Conservation (phyloP, 2,797 vertebrate genomes). For the Morus bassanus region DNA sequence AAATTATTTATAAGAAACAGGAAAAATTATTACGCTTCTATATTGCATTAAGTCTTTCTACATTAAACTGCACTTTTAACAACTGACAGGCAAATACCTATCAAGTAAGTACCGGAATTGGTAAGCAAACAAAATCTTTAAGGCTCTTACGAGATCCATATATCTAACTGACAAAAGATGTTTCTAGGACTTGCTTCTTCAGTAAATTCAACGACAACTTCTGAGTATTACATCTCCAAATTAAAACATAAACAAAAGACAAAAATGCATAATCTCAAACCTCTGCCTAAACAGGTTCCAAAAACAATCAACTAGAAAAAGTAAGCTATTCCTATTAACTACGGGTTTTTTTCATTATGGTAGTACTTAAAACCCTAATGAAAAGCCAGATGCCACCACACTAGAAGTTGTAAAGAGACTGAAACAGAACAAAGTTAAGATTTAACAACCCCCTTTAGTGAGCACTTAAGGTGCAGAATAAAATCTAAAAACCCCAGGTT, state of each 20-base stretch:
- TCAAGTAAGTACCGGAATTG: rapidly evolving
- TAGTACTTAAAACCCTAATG: not conserved
- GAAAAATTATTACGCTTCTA: not conserved
- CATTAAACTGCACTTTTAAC: not conserved
- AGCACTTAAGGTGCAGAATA: not conserved
- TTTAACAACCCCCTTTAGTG: conserved; percentile 28
- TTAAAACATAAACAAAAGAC: not conserved
- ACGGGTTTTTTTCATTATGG: not conserved
- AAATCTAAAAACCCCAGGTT: not conserved
- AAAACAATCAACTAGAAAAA: not conserved
- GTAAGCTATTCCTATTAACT: not conserved
- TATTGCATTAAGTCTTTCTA: not conserved
- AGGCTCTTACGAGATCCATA: not conserved
- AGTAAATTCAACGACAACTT: not conserved
- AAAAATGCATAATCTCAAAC: not conserved
- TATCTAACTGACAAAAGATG: not conserved
- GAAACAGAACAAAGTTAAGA: not conserved
- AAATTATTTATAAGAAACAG: not conserved
- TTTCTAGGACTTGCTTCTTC: not conserved
- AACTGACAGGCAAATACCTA: not conserved
- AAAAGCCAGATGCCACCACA: not conserved
- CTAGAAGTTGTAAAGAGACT: not conserved
- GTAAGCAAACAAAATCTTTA: not conserved
- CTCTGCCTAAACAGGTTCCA: not conserved
- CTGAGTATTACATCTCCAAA: not conserved